Evolutionary conservation across 2,888 invertebrate species (phyloP).

Genomic region (Nomada fucata): DNA sequence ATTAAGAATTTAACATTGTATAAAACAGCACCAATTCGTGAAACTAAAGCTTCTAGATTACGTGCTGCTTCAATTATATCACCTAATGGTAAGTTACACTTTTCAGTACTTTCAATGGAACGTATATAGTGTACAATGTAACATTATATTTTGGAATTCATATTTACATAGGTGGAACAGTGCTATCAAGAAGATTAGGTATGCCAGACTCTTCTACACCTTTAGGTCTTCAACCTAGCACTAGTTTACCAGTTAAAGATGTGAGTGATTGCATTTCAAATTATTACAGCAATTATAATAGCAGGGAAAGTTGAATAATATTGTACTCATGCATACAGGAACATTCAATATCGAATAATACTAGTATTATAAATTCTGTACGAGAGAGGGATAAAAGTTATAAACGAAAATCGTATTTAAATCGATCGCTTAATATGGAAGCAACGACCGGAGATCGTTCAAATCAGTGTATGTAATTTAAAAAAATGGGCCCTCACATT

Average conservation of each 20-base stretch:
- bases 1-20: slow-evolving; percentile 64
- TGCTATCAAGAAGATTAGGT: slow-evolving; percentile 64
- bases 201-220: slow-evolving; percentile 64
- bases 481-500: not conserved
- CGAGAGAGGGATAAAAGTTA: slow-evolving; percentile 87
- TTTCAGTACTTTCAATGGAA: not conserved
- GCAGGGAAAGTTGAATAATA: not conserved
- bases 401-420: slow-evolving; percentile 88
- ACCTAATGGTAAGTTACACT: slow-evolving; percentile 69
- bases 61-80: slow-evolving; percentile 77
- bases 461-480: slow-evolving; percentile 59
- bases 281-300: not conserved
- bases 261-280: slow-evolving; percentile 58
- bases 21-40: slow-evolving; percentile 74
- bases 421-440: slow-evolving; percentile 86
- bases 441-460: slow-evolving; percentile 74
- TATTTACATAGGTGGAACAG: slow-evolving; percentile 62
- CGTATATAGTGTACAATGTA: not conserved
- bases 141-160: not conserved
- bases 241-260: slow-evolving; percentile 66
- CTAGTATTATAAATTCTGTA: slow-evolving; percentile 74
- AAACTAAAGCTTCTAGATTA: slow-evolving; percentile 78
- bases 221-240: slow-evolving; percentile 63
- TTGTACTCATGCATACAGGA: slow-evolving; percentile 70
- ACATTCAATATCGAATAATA: slow-evolving; percentile 73